These are phyloP conservation scores for Columba janthina DNA, from an alignment of 2,113 vertebrate genomes.

Conservation along the genomic window DNA sequence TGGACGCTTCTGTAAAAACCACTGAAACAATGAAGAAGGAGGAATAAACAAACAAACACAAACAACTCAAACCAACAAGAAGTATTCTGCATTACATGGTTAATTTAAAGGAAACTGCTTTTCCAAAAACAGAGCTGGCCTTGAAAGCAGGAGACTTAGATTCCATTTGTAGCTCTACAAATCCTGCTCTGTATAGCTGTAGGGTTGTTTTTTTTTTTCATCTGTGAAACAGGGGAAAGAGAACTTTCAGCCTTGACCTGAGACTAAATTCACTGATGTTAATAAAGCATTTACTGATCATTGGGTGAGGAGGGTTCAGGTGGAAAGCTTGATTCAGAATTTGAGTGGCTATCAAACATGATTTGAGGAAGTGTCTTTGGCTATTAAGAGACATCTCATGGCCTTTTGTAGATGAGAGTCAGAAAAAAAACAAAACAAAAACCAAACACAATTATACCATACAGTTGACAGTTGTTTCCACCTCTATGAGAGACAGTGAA, in stretches of 20 bases:
- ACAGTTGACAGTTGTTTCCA: not conserved
- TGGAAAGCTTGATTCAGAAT: not conserved
- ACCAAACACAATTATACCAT: not conserved
- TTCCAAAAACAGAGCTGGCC: not conserved
- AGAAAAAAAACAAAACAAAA: not conserved
- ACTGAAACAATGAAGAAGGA: not conserved
- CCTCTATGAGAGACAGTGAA: not conserved
- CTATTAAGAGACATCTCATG: not conserved
- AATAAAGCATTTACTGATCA: not conserved
- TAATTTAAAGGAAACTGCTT: not conserved
- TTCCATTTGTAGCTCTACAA: not conserved
- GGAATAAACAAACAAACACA: not conserved
- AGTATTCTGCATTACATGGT: not conserved
- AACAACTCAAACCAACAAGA: too few relatives aligned
- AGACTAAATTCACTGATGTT: not conserved
- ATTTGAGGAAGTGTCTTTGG: not conserved
- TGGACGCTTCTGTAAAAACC: not conserved
- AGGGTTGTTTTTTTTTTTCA: not conserved
- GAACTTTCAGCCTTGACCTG: not conserved
- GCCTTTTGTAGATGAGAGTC: not conserved
- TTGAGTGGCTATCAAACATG: not conserved
- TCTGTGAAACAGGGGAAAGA: not conserved
- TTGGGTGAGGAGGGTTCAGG: not conserved
- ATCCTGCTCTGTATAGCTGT: not conserved
- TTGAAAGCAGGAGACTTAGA: not conserved